Evolutionary conservation across 2,113 vertebrate species (phyloP).

Genomic region (Tenrec ecaudatus): DNA sequence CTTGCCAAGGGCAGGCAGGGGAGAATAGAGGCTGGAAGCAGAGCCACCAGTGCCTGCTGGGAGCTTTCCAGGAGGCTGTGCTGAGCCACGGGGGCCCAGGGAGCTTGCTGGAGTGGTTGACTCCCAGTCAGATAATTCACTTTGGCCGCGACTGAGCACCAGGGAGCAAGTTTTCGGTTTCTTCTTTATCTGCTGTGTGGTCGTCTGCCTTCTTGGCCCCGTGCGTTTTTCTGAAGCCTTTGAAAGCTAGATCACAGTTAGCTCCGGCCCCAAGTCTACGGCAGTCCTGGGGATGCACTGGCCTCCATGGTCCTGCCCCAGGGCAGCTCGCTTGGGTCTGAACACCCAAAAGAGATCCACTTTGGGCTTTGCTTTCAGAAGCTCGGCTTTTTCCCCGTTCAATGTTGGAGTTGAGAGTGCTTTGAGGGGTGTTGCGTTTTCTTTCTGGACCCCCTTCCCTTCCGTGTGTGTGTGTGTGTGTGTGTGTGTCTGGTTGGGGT

Average conservation of each 20-base stretch:
- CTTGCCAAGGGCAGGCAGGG: constrained; percentile 58
- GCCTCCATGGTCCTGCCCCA: not conserved
- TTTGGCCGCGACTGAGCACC: constrained; percentile 8
- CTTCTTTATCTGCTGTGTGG: not conserved
- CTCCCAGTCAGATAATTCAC: constrained; percentile 63
- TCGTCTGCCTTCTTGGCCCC: not conserved
- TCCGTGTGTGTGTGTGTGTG: no score
- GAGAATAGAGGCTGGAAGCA: constrained; percentile 66
- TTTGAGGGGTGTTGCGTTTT: not conserved
- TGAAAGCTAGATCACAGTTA: not conserved
- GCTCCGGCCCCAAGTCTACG: not conserved
- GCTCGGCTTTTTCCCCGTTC: not conserved
- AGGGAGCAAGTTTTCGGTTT: not conserved
- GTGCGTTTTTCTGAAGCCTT: not conserved
- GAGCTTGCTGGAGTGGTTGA: constrained; percentile 55
- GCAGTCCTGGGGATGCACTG: not conserved
- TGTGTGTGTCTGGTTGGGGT: not conserved
- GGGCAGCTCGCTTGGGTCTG: not conserved
- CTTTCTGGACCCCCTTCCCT: not conserved
- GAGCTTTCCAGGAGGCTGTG: constrained; percentile 36
- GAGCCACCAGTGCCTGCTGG: constrained; percentile 71
- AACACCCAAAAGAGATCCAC: not conserved
- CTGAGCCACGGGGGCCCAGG: not conserved
- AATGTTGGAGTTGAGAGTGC: not conserved
- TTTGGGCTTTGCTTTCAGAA: not conserved